phyloP scores from a whole-genome alignment of 2,888 invertebrate species.

The Fragum fragum region DNA sequence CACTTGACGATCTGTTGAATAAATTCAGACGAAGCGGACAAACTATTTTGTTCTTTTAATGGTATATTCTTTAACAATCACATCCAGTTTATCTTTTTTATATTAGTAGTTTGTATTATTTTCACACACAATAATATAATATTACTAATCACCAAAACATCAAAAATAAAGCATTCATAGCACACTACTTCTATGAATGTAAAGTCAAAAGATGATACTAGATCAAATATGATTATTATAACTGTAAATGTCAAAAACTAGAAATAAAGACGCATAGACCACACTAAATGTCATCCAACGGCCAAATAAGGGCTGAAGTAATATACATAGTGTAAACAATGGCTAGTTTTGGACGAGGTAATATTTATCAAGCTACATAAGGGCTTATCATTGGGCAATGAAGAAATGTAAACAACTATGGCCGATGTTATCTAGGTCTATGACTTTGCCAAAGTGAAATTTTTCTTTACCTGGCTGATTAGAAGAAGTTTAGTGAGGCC shows the following conservation, averaged over 20 bases:
- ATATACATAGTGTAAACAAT: slow-evolving; percentile 30
- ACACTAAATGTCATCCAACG: slow-evolving; percentile 24
- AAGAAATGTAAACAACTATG: slow-evolving; percentile 27
- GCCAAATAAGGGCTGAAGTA: slow-evolving; percentile 26
- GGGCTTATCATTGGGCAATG: slow-evolving; percentile 31
- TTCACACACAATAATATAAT: too few species aligned
- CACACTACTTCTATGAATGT: too few species aligned
- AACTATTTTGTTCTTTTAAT: too few species aligned
- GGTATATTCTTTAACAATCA: too few species aligned
- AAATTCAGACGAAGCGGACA: too few species aligned
- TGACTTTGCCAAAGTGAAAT: slow-evolving; percentile 24
- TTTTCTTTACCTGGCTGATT: slow-evolving; percentile 29
- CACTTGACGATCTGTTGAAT: too few species aligned
- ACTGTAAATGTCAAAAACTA: slow-evolving; percentile 16
- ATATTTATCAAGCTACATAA: slow-evolving; percentile 15
- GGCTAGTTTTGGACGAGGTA: slow-evolving; percentile 16
- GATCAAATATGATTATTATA: background rate
- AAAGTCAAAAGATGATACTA: background rate
- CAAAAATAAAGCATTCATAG: too few species aligned
- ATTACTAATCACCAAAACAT: too few species aligned
- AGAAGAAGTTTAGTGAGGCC: slow-evolving; percentile 12
- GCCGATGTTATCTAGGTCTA: slow-evolving; percentile 19
- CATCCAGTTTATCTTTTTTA: too few species aligned
- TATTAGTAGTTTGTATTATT: too few species aligned
- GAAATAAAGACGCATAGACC: background rate